phyloP scores from a whole-genome alignment of 2,797 vertebrate species.

The Alauda arvensis region DNA sequence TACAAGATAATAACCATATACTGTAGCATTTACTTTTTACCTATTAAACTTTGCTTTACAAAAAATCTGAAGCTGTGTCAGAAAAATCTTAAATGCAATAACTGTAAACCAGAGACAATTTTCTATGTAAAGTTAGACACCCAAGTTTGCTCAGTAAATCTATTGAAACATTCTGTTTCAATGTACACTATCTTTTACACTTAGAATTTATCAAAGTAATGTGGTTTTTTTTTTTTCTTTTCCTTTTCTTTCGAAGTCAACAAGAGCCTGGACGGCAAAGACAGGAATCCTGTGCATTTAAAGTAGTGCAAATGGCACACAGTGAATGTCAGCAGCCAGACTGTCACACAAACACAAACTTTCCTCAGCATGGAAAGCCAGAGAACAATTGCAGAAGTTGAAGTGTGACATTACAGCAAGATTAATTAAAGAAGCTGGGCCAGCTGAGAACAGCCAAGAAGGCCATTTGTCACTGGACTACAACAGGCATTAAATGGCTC shows the following conservation, averaged over 20 bases:
- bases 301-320: neutral
- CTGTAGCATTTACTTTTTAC: slow-evolving; percentile 19
- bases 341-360: neutral
- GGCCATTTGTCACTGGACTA: slow-evolving; percentile 19
- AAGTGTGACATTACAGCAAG: slow-evolving; percentile 16
- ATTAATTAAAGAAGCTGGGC: slow-evolving; percentile 19
- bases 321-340: neutral
- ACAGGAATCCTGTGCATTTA: neutral
- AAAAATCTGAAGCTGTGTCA: neutral
- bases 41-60: neutral
- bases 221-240: neutral
- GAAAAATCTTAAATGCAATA: neutral
- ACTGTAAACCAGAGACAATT: neutral
- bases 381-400: slow-evolving; percentile 19
- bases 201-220: neutral
- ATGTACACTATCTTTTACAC: neutral
- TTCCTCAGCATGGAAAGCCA: neutral
- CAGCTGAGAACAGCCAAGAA: neutral
- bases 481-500: neutral
- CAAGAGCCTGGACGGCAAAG: neutral
- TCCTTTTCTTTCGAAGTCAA: neutral
- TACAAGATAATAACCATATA: slow-evolving; percentile 60
- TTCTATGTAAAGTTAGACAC: neutral
- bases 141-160: neutral
- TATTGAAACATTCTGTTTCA: neutral